phyloP scores from a whole-genome alignment of 1,140 invertebrate species.

The Antheraea pernyi region DNA sequence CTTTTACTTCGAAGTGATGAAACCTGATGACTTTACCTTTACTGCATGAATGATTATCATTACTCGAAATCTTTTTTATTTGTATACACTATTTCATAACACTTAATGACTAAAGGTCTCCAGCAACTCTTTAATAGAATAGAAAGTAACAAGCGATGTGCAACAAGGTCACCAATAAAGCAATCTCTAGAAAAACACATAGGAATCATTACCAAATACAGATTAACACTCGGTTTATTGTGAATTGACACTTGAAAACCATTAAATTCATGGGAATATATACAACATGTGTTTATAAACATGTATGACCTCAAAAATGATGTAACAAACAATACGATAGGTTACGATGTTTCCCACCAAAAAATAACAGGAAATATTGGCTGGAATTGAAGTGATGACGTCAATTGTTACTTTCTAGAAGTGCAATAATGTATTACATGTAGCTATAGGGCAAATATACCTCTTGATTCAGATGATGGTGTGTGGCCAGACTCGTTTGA shows the following conservation, averaged over 20 bases:
- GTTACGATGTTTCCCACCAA: constrained; percentile 75
- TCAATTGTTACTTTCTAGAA: constrained; percentile 13
- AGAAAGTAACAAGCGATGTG: constrained; percentile 15
- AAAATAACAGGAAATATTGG: constrained; percentile 32
- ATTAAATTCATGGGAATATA: not conserved
- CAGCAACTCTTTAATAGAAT: constrained; percentile 4
- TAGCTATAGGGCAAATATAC: constrained; percentile 39
- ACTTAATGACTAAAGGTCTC: not conserved
- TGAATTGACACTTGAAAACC: not conserved
- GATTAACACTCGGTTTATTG: not conserved
- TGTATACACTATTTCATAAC: not conserved
- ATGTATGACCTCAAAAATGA: constrained; percentile 69
- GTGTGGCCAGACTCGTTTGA: constrained; percentile 59
- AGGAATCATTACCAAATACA: not conserved
- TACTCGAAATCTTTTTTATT: not conserved
- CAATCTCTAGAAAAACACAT: constrained; percentile 1
- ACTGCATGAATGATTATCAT: not conserved
- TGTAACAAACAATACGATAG: constrained; percentile 67
- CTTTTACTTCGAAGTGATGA: no score
- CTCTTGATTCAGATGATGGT: constrained; percentile 58
- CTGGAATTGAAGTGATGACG: constrained; percentile 6
- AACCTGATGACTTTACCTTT: no score
- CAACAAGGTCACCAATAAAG: constrained; percentile 13
- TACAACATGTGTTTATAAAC: constrained; percentile 67
- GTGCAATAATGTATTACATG: constrained; percentile 16